These are phyloP conservation scores for Ophthalmotilapia sp. DNA, from an alignment of 2,113 vertebrate species.

Conservation along the genomic window DNA sequence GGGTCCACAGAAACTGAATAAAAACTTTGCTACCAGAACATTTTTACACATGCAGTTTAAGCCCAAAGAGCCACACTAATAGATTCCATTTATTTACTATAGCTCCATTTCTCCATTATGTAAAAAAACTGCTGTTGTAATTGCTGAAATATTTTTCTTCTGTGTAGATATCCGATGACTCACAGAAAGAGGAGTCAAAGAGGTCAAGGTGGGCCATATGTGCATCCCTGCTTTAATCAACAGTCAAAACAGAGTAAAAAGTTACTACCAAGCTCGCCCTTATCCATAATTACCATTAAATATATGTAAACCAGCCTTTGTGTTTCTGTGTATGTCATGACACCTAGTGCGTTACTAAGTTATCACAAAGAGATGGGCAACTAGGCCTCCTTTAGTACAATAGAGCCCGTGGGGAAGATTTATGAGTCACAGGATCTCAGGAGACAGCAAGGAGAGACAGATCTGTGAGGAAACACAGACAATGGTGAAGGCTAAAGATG, in stretches of 20 bases:
- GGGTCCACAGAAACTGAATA: neutral
- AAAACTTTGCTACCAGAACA: neutral
- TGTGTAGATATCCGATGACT: neutral
- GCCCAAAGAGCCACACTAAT: neutral
- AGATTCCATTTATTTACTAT: neutral
- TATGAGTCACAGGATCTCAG: constrained; percentile 61
- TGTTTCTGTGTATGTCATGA: neutral
- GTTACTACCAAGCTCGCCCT: neutral
- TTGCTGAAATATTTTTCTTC: neutral
- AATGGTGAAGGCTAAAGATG: constrained; percentile 26
- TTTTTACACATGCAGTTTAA: neutral
- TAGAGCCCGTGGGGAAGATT: constrained; percentile 35
- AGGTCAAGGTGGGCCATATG: neutral
- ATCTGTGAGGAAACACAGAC: constrained; percentile 32
- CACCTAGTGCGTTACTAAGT: constrained; percentile 18
- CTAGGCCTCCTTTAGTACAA: constrained; percentile 20
- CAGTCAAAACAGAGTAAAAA: neutral
- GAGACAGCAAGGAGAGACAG: constrained; percentile 31
- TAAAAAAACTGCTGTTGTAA: neutral
- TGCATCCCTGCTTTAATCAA: neutral
- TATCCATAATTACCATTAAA: neutral
- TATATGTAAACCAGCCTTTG: neutral
- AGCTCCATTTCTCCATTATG: neutral
- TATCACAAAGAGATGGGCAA: constrained; percentile 10
- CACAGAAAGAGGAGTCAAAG: neutral